Evolutionary conservation across 2,888 invertebrate genomes (phyloP).

Genomic region (Mimas tiliae): DNA sequence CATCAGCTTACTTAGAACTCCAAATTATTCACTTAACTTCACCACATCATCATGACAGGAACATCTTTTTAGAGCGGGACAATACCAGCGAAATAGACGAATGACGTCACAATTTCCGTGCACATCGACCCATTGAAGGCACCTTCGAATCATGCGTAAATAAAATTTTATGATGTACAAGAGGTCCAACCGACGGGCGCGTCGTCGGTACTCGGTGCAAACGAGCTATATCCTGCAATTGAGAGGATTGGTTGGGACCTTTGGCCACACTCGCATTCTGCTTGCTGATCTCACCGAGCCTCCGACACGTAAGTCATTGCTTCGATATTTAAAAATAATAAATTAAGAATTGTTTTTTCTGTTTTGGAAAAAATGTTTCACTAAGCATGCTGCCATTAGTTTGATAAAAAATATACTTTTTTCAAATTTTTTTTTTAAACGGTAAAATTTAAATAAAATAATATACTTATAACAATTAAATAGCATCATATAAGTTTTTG

Average conservation of each 20-base stretch:
- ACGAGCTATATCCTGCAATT: conserved; percentile 79
- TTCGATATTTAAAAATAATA: not conserved
- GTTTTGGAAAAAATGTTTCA: not conserved
- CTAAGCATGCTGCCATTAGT: no score
- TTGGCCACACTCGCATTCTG: conserved; percentile 48
- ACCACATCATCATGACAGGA: not conserved
- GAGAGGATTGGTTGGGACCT: conserved; percentile 36
- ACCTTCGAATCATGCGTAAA: conserved; percentile 19
- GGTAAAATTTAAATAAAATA: no score
- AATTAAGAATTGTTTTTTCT: not conserved
- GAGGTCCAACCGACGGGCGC: conserved; percentile 9
- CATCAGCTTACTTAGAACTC: no score
- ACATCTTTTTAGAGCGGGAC: not conserved
- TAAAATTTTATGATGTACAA: conserved; percentile 20
- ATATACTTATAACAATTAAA: no score
- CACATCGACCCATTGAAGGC: conserved; percentile 23
- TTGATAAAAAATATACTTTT: no score
- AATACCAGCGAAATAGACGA: not conserved
- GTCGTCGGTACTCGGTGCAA: conserved; percentile 43
- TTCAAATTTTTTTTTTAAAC: no score
- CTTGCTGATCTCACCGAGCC: conserved; percentile 39
- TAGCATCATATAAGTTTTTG: no score
- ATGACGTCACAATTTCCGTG: conserved; percentile 15
- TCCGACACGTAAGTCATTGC: conserved; percentile 38
- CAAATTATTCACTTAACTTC: no score